A percentile compares a stretch with the other conserved stretches of the same genome.
These are phyloP conservation scores for Acanthosepion lycidas DNA, from an alignment of 2,888 invertebrate species.

Conservation along the genomic window DNA sequence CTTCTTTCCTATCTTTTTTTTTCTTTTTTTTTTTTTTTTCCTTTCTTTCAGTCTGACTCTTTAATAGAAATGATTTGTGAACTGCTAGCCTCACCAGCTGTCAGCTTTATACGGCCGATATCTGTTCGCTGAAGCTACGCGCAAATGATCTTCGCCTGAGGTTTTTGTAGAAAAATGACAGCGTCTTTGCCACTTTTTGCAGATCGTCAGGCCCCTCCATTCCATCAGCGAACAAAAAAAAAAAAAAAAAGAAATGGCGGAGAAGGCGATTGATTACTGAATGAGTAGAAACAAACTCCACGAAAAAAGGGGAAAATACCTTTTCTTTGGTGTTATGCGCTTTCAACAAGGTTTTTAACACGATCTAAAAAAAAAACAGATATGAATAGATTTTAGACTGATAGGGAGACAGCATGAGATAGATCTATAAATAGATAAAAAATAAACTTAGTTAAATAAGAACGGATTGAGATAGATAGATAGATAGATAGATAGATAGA, in stretches of 20 bases:
- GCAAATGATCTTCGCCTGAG: background rate
- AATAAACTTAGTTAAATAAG: no score
- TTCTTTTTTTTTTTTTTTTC: no score
- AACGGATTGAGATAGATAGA: no score
- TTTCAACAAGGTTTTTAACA: no score
- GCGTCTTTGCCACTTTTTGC: background rate
- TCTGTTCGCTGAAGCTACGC: background rate
- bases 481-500: background rate
- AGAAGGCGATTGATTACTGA: background rate
- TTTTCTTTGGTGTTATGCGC: no score
- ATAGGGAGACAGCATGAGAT: no score
- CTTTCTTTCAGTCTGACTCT: background rate
- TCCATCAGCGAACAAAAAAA: background rate
- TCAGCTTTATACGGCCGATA: background rate
- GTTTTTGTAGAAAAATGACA: background rate
- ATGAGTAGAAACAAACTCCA: background rate
- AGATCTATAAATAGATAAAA: no score
- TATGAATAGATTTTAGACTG: no score
- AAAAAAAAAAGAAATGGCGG: no score
- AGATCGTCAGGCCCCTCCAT: background rate
- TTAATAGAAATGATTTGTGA: slow-evolving; percentile 21
- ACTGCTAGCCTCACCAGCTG: slow-evolving; percentile 20
- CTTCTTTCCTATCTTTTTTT: background rate
- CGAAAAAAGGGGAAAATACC: no score
- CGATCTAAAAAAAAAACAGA: no score